Evolutionary conservation across 2,113 vertebrate genomes (phyloP).

Genomic region (Corynorhinus townsendii): DNA sequence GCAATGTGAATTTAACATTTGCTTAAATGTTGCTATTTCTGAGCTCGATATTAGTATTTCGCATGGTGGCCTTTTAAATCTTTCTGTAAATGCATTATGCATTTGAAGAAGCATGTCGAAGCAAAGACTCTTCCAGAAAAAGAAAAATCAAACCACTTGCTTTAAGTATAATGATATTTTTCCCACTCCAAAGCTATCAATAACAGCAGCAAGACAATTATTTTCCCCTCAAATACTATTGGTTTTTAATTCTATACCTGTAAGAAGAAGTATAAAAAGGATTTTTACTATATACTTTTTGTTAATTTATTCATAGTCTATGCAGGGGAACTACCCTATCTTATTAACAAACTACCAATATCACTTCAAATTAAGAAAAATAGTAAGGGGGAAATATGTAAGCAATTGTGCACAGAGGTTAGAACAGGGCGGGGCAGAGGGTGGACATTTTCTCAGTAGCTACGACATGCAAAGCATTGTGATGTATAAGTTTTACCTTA

Average conservation of each 20-base stretch:
- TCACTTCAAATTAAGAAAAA: constrained; percentile 21
- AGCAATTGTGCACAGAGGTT: not conserved
- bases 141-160: constrained; percentile 65
- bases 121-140: constrained; percentile 68
- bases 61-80: constrained; percentile 28
- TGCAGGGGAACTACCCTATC: not conserved
- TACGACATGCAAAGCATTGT: not conserved
- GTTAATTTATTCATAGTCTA: constrained; percentile 20
- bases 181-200: constrained; percentile 47
- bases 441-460: not conserved
- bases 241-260: constrained; percentile 78
- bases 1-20: constrained; percentile 36
- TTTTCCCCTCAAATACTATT: constrained; percentile 65
- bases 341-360: constrained; percentile 18
- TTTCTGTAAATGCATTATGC: constrained; percentile 53
- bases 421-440: not conserved
- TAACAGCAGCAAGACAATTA: constrained; percentile 54
- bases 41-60: constrained; percentile 37
- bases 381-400: not conserved
- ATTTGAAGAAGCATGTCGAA: constrained; percentile 57
- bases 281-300: constrained; percentile 67
- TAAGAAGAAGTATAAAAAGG: constrained; percentile 78
- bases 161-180: constrained; percentile 39
- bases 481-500: not conserved
- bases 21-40: constrained; percentile 46